phyloP scores from a whole-genome alignment of 2,888 invertebrate genomes.

The Drosophila anomalata region DNA sequence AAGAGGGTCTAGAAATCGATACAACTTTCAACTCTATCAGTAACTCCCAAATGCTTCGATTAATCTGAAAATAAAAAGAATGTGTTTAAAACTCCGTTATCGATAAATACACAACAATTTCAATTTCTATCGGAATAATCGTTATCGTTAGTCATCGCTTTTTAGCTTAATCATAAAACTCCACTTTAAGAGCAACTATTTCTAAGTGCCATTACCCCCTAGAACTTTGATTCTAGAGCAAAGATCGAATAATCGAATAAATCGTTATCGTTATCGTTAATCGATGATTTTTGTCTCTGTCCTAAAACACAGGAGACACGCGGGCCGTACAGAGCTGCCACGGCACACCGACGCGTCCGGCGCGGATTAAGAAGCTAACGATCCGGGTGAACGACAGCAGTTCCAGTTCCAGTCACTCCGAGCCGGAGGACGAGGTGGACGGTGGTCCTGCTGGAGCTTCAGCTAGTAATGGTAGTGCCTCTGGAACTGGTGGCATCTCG shows the following conservation, averaged over 20 bases:
- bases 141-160: conserved; percentile 7
- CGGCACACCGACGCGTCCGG: conserved; percentile 75
- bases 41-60: neutral
- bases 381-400: conserved; percentile 82
- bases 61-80: neutral
- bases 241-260: neutral
- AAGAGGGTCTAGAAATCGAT: neutral
- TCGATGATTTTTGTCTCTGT: conserved; percentile 5
- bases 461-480: neutral
- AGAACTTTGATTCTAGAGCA: too few species aligned
- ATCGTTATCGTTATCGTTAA: conserved; percentile 18
- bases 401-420: conserved; percentile 73
- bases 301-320: conserved; percentile 42
- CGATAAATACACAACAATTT: neutral
- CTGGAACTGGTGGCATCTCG: neutral
- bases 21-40: neutral
- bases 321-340: conserved; percentile 83
- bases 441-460: conserved; percentile 2
- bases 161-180: too few species aligned
- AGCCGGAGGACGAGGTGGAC: conserved; percentile 69
- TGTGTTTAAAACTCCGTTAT: neutral
- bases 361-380: conserved; percentile 81
- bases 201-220: too few species aligned
- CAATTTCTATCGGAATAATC: conserved; percentile 1
- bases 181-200: too few species aligned